Evolutionary conservation across 1,140 invertebrate species (phyloP), one percentile per base, ranked within the genome.

Genomic region (Hyphantria cunea): DNA sequence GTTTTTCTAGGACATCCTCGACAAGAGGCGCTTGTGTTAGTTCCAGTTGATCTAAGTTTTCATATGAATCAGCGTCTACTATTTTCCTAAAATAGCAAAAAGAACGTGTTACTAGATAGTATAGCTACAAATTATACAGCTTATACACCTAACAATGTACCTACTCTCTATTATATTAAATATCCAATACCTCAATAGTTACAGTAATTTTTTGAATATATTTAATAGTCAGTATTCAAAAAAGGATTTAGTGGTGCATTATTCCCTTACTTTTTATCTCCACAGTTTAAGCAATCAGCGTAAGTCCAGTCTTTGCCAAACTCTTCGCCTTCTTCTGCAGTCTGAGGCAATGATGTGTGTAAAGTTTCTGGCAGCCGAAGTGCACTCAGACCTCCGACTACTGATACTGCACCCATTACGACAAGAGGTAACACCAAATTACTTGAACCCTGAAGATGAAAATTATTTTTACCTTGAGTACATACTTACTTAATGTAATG

Each of bases 241-340:
- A 25, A 25, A 25, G n/a, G 1, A 25, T 25, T 25, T 25, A 3
- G 17, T 25, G 5, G 1, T 25, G 2, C 5, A 3, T 25, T 25
- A 5, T 25, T 25, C 2, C 10, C 25, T 42, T 76, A 92, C 95
- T 94, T 93, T 93, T 72, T 77, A 45, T 92, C 87, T 33, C 94
- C 91, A 75, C 96, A 96, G 49, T 91, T 86, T 14, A 94, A 86
- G 70, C 95, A 97, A 74, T 96, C 95, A 11, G 92, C 91, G 39
- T 94, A 92, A 0, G 93, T 93, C 94, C 95, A 97, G 74, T 97
- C 92, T 83, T 96, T 96, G n/a, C 96, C 96, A 82, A 97, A 97
- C 72, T 95, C 92, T 80, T 97, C 96, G 4, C 96, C 96, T 82
- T 97, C 96, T 85, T 96, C 95, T 0, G 96, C 92, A 0, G 96